Base-by-base conservation (phyloP, 2,888 invertebrate genomes). In the Scelioninae gen. 2 region DNA sequence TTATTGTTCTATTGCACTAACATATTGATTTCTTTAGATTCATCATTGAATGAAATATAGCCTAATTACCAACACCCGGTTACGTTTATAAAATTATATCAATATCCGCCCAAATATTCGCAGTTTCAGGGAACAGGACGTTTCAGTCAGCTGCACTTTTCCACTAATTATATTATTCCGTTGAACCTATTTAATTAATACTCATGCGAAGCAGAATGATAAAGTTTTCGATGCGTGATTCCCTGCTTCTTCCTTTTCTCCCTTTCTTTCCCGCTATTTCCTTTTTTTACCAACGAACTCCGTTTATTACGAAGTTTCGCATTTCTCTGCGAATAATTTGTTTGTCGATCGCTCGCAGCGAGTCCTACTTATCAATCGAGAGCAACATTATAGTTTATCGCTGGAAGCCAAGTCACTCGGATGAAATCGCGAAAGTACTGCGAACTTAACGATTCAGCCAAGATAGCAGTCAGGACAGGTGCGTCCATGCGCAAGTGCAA, bases 351-450 rank as follows among this genome's bases (percentile, higher is more conserved):
- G 11, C 1, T 35, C 35, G n/a, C 35, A n/a, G 35, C 5, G 11
- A 11, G 13, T n/a, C 2, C 35, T 35, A 2, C 35, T 35, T 35
- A 35, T 35, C 11, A 35, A 35, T 35, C 5, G 35, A 11, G 5
- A 11, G 35, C 11, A 6, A 11, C 2, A 11, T 35, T 11, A 35
- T 11, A 11, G 35, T 35, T 35, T 35, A n/a, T 11, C 11, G 35
- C 5, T 35, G 2, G 11, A n/a, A 35, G 35, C 11, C 35, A 11
- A 11, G 35, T 35, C 35, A 11, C n/a, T 35, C 11, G 11, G 35
- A 35, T 35, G 35, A 35, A 35, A 35, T 35, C 35, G n/a, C 11
- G 35, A 35, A 35, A 35, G 35, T 11, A 31, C 31, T 31, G 31
- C 10, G 10, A 31, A 31, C 31, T 31, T 2, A 9, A 9, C 31